Evolutionary conservation across 2,888 invertebrate species (phyloP).

Genomic region (Oegoconia quadripuncta): DNA sequence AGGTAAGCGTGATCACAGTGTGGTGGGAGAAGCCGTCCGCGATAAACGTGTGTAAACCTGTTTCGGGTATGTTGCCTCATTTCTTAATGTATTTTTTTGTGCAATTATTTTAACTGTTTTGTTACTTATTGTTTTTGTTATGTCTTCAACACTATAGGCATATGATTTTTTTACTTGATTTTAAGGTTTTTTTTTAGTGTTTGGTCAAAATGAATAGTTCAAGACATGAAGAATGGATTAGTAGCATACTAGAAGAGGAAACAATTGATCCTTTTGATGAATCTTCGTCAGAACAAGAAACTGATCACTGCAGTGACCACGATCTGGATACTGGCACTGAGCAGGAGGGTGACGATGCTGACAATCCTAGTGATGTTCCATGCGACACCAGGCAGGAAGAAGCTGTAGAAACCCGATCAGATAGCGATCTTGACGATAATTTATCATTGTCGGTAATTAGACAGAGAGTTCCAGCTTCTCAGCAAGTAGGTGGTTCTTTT

Average conservation of each 20-base stretch:
- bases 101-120: too few relatives aligned
- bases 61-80: too few relatives aligned
- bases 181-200: background rate
- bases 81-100: too few relatives aligned
- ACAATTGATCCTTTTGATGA: slow-evolving; percentile 10
- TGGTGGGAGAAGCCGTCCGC: too few relatives aligned
- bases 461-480: slow-evolving; percentile 6
- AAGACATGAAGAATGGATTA: slow-evolving; percentile 2
- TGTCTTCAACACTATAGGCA: too few relatives aligned
- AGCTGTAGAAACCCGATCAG: background rate
- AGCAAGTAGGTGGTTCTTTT: slow-evolving; percentile 6
- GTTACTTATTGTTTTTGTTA: too few relatives aligned
- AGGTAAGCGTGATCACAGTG: too few relatives aligned
- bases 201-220: background rate
- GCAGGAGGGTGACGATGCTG: slow-evolving; percentile 8
- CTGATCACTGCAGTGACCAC: slow-evolving; percentile 10
- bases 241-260: slow-evolving; percentile 4
- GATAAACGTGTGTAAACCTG: too few relatives aligned
- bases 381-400: slow-evolving; percentile 4
- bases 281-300: slow-evolving; percentile 12
- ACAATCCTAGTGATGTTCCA: slow-evolving; percentile 4
- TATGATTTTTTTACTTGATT: too few relatives aligned
- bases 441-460: slow-evolving; percentile 5
- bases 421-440: slow-evolving; percentile 2
- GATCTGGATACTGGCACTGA: slow-evolving; percentile 8